Base-by-base conservation (phyloP, 2,888 invertebrate genomes). In the Ectemnius continuus region DNA sequence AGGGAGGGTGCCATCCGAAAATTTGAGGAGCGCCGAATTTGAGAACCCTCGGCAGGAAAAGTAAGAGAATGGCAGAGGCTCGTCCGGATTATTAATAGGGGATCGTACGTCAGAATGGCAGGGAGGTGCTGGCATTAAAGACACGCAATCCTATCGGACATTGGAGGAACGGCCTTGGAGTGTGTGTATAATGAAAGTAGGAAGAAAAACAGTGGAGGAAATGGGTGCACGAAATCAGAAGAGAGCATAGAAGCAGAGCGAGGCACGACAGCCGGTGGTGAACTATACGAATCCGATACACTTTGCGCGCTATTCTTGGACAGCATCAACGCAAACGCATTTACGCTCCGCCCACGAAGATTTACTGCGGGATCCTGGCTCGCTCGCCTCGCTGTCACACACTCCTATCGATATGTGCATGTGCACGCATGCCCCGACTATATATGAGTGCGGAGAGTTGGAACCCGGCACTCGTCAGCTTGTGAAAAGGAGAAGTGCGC, bases 301-400 rank as follows among this genome's bases (percentile, higher is more conserved):
- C 62, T 69, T 77, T 67, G 74, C 47, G 61, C 69, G 71, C 65
- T 73, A 70, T 76, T 80, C 79, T 76, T 75, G 81, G 79, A 79
- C 77, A 70, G 73, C 70, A 69, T 74, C 70, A 76, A 79, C 75
- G 83, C 75, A 36, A 75, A 77, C 77, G 70, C 77, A 73, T 75
- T 65, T 62, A 74, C 80, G 79, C 78, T 82, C 80, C 83, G 78
- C 84, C 84, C 79, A 75, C 76, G 74, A 78, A 82, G 84, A 86
- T 86, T 86, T 85, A 86, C 85, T 80, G 75, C 65, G 59, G 66
- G 73, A 65, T 61, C 64, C 73, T 61, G 72, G 76, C 65, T 67
- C 66, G 76, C 65, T 67, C 66, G 16, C 74, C 72, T 70, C 75
- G 76, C 14, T 13, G 26, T 47, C 60, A 36, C 52, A 80, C 78